These are phyloP conservation scores for Thomomys bottae DNA, from an alignment of 2,113 vertebrate species.

Conservation along the genomic window DNA sequence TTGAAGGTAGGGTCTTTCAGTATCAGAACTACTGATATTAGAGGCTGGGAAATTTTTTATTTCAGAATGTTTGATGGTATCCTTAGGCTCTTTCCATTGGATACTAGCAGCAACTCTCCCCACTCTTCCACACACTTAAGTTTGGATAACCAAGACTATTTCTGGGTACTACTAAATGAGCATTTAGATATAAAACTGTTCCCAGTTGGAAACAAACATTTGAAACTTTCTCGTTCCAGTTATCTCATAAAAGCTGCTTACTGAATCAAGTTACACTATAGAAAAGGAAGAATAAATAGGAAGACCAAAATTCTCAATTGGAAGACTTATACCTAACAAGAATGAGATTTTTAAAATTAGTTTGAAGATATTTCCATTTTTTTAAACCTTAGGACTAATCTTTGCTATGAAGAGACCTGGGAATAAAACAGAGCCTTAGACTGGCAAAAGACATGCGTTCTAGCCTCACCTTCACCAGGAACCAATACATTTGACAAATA, in stretches of 20 bases:
- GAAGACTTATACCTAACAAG: neutral
- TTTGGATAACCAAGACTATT: neutral
- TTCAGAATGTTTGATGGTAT: neutral
- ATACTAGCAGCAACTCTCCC: neutral
- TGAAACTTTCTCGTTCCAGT: neutral
- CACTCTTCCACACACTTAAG: neutral
- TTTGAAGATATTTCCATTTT: neutral
- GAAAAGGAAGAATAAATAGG: neutral
- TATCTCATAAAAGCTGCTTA: neutral
- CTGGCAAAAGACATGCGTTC: neutral
- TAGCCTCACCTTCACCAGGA: neutral
- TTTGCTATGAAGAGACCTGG: neutral
- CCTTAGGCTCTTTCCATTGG: neutral
- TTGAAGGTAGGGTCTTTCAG: neutral
- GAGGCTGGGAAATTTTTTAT: neutral
- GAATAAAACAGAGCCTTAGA: neutral
- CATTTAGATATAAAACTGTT: neutral
- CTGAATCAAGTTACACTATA: neutral
- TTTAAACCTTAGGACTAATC: neutral
- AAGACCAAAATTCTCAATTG: neutral
- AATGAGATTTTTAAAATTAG: slow-evolving; percentile 2
- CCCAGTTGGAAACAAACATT: neutral
- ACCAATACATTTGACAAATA: neutral
- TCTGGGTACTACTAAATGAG: neutral
- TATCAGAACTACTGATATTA: neutral